Base-by-base conservation (phyloP, 2,113 vertebrate species). In the Asarcornis scutulata region DNA sequence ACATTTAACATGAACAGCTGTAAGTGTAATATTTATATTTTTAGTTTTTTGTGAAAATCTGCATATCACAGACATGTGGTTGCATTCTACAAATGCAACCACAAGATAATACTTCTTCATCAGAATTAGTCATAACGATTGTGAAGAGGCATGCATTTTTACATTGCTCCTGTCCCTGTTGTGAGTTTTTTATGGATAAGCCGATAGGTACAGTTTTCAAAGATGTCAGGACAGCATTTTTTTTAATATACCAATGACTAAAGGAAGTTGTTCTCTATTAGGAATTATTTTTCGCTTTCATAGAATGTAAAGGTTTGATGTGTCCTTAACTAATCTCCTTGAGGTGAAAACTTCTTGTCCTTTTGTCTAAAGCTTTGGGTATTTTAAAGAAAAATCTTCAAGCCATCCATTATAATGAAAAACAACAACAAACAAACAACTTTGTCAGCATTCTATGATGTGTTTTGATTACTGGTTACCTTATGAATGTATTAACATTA, bases 21-120 rank as follows among this genome's bases (percentile, higher is more conserved):
- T 72, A 88, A 93, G 55, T 56, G 44, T 15, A 95, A 88, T 93
- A 86, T 92, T 96, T 94, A 64, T 72, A 72, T 40, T 91, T 91
- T 88, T 46, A 36, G 7, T 26, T n/a, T 3, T n/a, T 83, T 78
- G 38, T 69, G 53, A 76, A 91, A 90, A 95, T 88, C 62, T 91
- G 62, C 34, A 36, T 13, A 62, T 90, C 69, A 38, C 31, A 83
- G 64, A n/a, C 18, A n/a, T n/a, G n/a, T n/a, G n/a, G n/a, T n/a
- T n/a, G n/a, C n/a, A n/a, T 86, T 88, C 25, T 80, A 88, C 68
- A 80, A 90, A 84, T 68, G 23, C 46, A 83, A 88, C 60, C 64
- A 56, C 9, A 91, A 86, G 56, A 74, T 86, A 93, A 83, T 91
- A 62, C 59, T 55, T n/a, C 27, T 74, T 91, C 52, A 74, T 83